phyloP scores from a whole-genome alignment of 2,113 vertebrate species.

The Cyrtonyx montezumae region DNA sequence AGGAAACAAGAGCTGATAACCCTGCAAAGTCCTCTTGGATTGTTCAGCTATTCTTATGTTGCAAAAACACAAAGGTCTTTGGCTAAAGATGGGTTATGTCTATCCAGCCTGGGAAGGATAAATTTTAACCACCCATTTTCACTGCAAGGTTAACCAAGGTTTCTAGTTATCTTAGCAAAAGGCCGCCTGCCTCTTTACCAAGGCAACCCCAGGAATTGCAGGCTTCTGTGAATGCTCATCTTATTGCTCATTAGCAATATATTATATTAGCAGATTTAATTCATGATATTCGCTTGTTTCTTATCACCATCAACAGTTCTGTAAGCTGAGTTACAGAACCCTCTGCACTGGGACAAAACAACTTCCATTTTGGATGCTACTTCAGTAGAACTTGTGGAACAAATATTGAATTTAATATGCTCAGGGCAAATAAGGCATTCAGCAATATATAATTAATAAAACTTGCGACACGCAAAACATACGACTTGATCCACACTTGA shows the following conservation, averaged over 20 bases:
- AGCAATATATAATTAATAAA: not conserved
- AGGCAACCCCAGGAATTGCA: not conserved
- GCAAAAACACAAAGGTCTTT: not conserved
- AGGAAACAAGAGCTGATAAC: not conserved
- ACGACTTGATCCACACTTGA: not conserved
- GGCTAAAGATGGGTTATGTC: not conserved
- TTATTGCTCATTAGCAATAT: too few species aligned
- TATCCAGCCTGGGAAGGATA: not conserved
- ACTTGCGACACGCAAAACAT: not conserved
- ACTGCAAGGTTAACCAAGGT: not conserved
- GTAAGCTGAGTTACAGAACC: not conserved
- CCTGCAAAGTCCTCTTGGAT: not conserved
- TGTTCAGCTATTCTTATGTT: not conserved
- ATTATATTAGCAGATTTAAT: not conserved
- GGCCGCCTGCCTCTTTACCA: not conserved
- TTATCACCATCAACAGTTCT: not conserved
- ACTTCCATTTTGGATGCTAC: not conserved
- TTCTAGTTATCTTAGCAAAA: not conserved
- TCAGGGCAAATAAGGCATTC: not conserved
- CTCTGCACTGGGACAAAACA: not conserved
- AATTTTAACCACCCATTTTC: not conserved
- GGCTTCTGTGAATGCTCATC: not conserved
- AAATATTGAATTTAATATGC: not conserved
- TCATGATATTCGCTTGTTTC: not conserved
- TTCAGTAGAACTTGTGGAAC: not conserved